These are phyloP conservation scores for Drosophila carrolli DNA, from an alignment of 1,140 invertebrate species.

Conservation along the genomic window DNA sequence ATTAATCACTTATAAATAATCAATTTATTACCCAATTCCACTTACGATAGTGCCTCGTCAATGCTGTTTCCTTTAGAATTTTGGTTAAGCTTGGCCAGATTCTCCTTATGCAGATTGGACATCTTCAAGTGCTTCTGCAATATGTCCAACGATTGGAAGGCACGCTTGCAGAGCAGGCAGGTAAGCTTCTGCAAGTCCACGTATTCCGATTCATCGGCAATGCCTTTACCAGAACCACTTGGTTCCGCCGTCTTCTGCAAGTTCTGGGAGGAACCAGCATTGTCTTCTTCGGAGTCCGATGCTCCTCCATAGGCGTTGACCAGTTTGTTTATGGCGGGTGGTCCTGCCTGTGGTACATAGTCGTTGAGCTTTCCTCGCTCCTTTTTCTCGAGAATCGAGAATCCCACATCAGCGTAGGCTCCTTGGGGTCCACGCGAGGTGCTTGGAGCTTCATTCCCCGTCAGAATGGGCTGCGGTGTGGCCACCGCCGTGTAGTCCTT, in stretches of 20 bases:
- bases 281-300: conserved; percentile 70
- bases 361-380: conserved; percentile 58
- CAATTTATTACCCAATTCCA: background rate
- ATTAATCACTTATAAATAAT: too few species aligned
- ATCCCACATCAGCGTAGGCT: conserved; percentile 95
- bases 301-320: conserved; percentile 90
- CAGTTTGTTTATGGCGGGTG: conserved; percentile 83
- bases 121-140: conserved; percentile 96
- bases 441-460: conserved; percentile 49
- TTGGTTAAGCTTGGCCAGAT: conserved; percentile 86
- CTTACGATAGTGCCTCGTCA: conserved; percentile 60
- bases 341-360: conserved; percentile 22
- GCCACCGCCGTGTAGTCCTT: conserved; percentile 89
- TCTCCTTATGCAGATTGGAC: conserved; percentile 98
- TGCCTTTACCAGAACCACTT: conserved; percentile 84
- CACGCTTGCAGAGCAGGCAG: conserved; percentile 97
- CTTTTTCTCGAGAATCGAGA: conserved; percentile 92
- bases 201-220: conserved; percentile 86
- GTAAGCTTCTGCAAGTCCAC: conserved; percentile 96
- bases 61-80: background rate
- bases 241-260: background rate
- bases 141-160: conserved; percentile 95
- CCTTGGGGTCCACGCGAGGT: conserved; percentile 67
- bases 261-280: background rate
- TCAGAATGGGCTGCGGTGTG: conserved; percentile 63